These are phyloP conservation scores for Stenodema calcarata DNA, from an alignment of 2,888 invertebrate genomes.

Conservation along the genomic window DNA sequence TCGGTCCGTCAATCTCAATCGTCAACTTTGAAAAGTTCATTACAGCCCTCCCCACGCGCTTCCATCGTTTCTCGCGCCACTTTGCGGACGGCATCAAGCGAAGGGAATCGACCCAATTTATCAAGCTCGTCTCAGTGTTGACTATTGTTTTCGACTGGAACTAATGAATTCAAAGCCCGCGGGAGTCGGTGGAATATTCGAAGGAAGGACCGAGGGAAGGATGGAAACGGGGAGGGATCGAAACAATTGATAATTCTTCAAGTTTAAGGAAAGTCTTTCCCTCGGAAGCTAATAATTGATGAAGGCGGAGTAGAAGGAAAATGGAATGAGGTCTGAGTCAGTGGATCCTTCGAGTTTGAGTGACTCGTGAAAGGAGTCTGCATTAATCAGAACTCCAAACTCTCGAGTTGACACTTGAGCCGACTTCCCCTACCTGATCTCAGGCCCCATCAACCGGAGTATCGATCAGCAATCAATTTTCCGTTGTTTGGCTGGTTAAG, in stretches of 20 bases:
- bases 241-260: slow-evolving; percentile 43
- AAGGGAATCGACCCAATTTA: background rate
- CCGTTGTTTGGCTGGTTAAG: slow-evolving; percentile 21
- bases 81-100: background rate
- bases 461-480: slow-evolving; percentile 35
- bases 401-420: slow-evolving; percentile 39
- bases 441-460: background rate
- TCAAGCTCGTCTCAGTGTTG: background rate
- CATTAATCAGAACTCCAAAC: slow-evolving; percentile 36
- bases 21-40: background rate
- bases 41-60: background rate
- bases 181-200: background rate
- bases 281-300: slow-evolving; percentile 39
- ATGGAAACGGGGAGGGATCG: slow-evolving; percentile 3
- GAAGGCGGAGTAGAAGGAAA: background rate
- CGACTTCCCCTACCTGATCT: background rate
- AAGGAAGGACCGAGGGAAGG: too few species aligned
- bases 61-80: background rate
- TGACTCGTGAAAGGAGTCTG: background rate
- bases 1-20: background rate
- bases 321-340: background rate
- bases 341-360: background rate
- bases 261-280: slow-evolving; percentile 23
- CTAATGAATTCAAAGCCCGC: slow-evolving; percentile 19
- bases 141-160: slow-evolving; percentile 37